Percentiles rank a stretch among this genome's conserved stretches.
phyloP scores from a whole-genome alignment of 2,797 vertebrate species.

The Sus cebifrons region DNA sequence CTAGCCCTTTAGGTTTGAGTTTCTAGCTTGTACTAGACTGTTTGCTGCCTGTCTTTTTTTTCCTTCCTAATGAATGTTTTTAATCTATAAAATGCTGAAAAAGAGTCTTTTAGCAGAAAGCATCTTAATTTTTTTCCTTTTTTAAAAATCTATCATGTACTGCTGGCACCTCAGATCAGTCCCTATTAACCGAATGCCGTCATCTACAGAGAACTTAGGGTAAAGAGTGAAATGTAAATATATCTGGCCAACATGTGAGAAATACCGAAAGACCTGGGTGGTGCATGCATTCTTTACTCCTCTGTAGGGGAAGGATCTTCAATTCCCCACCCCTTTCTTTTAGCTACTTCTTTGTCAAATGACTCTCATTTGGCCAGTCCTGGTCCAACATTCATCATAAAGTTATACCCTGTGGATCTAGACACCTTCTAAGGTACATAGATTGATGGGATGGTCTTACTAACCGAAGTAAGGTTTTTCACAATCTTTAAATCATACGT shows the following conservation, averaged over 20 bases:
- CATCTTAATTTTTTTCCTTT: background rate
- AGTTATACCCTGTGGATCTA: conserved; percentile 10
- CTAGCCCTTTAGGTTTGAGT: conserved; percentile 38
- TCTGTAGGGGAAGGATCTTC: background rate
- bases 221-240: conserved; percentile 21
- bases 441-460: conserved; percentile 15
- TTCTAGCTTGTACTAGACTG: background rate
- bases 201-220: conserved; percentile 51
- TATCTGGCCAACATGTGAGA: background rate
- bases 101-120: conserved; percentile 11
- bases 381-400: background rate
- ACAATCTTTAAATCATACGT: conserved; percentile 82
- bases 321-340: background rate
- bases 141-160: background rate
- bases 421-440: conserved; percentile 25
- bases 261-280: conserved; percentile 31
- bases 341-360: conserved; percentile 23
- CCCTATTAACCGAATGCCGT: conserved; percentile 51
- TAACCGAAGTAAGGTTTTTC: conserved; percentile 72
- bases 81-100: conserved; percentile 41
- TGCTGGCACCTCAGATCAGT: background rate
- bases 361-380: conserved; percentile 31
- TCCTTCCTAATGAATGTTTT: background rate
- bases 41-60: background rate
- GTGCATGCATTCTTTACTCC: background rate